Evolutionary conservation across 1,140 invertebrate genomes (phyloP).

Genomic region (Gryon sp.): DNA sequence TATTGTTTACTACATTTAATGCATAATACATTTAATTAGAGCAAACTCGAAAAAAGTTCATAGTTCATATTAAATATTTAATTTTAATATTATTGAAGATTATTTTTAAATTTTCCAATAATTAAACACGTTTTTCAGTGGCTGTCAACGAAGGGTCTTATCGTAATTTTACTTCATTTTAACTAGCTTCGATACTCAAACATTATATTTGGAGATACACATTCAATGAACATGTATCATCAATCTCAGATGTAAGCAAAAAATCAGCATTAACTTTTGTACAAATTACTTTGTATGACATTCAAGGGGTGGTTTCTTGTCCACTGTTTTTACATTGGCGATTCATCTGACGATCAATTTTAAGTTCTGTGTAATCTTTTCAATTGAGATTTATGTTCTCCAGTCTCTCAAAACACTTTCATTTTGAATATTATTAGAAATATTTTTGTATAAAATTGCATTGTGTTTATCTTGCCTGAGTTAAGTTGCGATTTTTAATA

Average conservation of each 20-base stretch:
- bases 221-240: neutral
- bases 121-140: neutral
- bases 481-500: no score
- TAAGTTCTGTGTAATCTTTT: neutral
- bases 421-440: no score
- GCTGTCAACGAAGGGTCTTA: neutral
- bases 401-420: neutral
- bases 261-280: slow-evolving; percentile 63
- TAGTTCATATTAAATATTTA: no score
- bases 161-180: slow-evolving; percentile 9
- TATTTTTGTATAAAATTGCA: no score
- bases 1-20: no score
- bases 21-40: no score
- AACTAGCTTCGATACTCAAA: slow-evolving; percentile 16
- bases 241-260: slow-evolving; percentile 30
- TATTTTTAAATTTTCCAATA: no score
- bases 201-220: slow-evolving; percentile 19
- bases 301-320: slow-evolving; percentile 24
- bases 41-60: no score
- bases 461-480: slow-evolving; percentile 1
- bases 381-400: neutral
- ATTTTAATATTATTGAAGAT: no score
- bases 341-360: slow-evolving; percentile 4
- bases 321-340: slow-evolving; percentile 11
- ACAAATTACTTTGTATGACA: slow-evolving; percentile 68